A percentile compares a stretch with the other conserved stretches of the same genome.
Conservation (phyloP, 2,888 invertebrate species). For the Isotomurus palustris region DNA sequence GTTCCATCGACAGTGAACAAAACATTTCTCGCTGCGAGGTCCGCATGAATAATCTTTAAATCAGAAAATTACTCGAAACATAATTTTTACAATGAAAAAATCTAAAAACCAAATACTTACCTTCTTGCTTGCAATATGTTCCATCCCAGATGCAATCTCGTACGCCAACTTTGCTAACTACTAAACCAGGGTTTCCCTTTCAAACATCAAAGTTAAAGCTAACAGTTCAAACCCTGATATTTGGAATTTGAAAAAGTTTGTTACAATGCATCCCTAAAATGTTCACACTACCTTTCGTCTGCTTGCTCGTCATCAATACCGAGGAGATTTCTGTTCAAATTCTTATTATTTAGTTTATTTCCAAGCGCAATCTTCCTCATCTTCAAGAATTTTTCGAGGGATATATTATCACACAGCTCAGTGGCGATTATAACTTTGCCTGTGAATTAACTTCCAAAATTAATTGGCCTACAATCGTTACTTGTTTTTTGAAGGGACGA, state of each 20-base stretch:
- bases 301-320: too few species aligned
- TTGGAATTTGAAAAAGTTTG: too few species aligned
- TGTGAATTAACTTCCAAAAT: neutral
- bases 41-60: neutral
- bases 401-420: slow-evolving; percentile 9
- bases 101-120: slow-evolving; percentile 1
- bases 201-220: too few species aligned
- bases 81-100: neutral
- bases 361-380: neutral
- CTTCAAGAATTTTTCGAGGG: neutral
- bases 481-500: neutral
- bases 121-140: slow-evolving; percentile 7
- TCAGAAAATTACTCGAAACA: neutral
- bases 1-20: neutral
- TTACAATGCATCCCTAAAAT: too few species aligned
- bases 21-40: slow-evolving; percentile 11
- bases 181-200: too few species aligned
- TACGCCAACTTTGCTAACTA: neutral
- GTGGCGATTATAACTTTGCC: neutral
- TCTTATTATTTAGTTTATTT: too few species aligned
- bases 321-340: too few species aligned
- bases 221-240: too few species aligned
- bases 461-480: neutral
- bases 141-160: slow-evolving; percentile 17
- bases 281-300: too few species aligned